Base-by-base conservation (phyloP, 2,797 vertebrate genomes). In the Agapornis canus region DNA sequence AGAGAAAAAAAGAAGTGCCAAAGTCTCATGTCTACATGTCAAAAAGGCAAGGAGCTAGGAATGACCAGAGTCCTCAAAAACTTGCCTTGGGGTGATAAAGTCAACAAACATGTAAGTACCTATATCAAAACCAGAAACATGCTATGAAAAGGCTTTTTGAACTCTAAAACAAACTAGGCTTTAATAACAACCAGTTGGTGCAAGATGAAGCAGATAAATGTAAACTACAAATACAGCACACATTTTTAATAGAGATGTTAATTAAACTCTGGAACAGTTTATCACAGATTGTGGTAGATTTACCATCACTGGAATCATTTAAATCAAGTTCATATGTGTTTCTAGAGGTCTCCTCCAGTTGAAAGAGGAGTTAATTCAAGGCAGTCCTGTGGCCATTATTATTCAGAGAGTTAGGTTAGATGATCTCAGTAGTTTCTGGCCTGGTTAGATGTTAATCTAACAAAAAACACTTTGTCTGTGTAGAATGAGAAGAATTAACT, bases 171-270 rank as follows among this genome's bases (percentile, higher is more conserved):
- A 78, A 92, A 89, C 83, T n/a, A 92, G 51, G 29, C 45, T 93
- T 95, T 97, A 95, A 97, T 96, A 92, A 51, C 47, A 94, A 95
- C 93, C 92, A 97, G 90, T 95, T 95, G 92, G 83, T 90, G 70
- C 72, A 82, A 92, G 92, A 95, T 82, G 78, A 94, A 95, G 52
- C 70, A 94, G 92, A 94, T 86, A 93, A 86, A 95, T 63, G 29
- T 73, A 94, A 92, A 90, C 81, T 90, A 86, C 88, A 92, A 95
- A 96, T 90, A 95, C 93, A 94, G 60, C 73, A 82, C 60, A 92
- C 68, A 90, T 90, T 95, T 93, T 94, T 86, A 95, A 95, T 89
- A 80, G 92, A 93, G 43, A 92, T 79, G 81, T 82, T 97, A 96
- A 96, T 95, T 96, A 92, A 95, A 90, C 63, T 66, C 92, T 95